Evolutionary conservation across 2,888 invertebrate genomes (phyloP), one percentile per base, ranked within the genome.

Genomic region (Lucinisca nassula): DNA sequence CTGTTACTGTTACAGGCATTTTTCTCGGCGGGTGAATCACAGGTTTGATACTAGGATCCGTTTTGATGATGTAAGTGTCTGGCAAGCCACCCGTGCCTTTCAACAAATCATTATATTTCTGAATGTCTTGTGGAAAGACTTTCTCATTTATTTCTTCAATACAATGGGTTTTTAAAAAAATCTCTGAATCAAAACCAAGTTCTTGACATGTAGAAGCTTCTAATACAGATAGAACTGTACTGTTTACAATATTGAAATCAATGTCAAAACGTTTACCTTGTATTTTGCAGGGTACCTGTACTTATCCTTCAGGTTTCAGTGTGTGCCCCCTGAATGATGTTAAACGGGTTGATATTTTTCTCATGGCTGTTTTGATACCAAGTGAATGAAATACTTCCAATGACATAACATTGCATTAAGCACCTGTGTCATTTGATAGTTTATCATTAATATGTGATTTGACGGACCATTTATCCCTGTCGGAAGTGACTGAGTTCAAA

Each of bases 311-410:
- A 35, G 45, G 35, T 35, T 10, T 30, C 45, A 75, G 2, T 27
- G 35, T 75, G 58, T 84, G 84, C 12, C 84, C 80, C 17, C 40
- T 67, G 45, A 79, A 84, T 21, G 84, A 84, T 32, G 30, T 74
- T 17, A 80, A n/a, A 10, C 12, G 8, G 8, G 12, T 61, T 61
- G 8, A 8, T 10, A n/a, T n/a, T 12, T 30, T 61, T 61, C 21
- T n/a, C n/a, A n/a, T n/a, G n/a, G n/a, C n/a, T n/a, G n/a, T n/a
- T n/a, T n/a, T n/a, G n/a, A n/a, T n/a, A n/a, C 21, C 21, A 10
- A 61, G 8, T 61, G 8, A 8, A 12, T 30, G 8, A 8, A 61
- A n/a, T 8, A n/a, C 21, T 30, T 61, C 30, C n/a, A 12, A 8
- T 12, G 12, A 12, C 30, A 61, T n/a, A 12, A 61, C 61, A 61